Percentiles rank a stretch among this genome's conserved stretches.
Evolutionary conservation across 2,113 vertebrate genomes (phyloP).

Genomic region (Neopipo cinnamomea): DNA sequence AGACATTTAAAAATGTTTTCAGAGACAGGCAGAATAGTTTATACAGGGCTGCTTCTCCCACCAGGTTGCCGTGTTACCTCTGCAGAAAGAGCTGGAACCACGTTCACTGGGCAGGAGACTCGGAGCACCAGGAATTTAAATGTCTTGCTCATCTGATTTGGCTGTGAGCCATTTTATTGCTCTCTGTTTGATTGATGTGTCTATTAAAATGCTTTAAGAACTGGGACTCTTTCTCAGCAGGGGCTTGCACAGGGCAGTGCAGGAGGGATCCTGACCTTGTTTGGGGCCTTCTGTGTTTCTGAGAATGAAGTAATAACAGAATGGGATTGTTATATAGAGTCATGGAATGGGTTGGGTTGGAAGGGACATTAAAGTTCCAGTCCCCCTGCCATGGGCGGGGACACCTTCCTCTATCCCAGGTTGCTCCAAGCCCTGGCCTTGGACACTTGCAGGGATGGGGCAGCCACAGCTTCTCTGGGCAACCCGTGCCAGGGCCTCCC

Average conservation of each 20-base stretch:
- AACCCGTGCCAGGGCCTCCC: not conserved
- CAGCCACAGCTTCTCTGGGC: not conserved
- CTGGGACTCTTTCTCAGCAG: not conserved
- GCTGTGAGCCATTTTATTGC: not conserved
- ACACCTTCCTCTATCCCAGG: not conserved
- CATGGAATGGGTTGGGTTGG: not conserved
- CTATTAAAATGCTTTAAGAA: constrained; percentile 11
- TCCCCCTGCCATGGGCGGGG: not conserved
- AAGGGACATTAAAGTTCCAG: not conserved
- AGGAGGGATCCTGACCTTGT: constrained; percentile 14
- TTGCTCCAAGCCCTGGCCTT: not conserved
- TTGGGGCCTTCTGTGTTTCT: not conserved
- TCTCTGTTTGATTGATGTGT: not conserved
- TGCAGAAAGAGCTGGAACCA: not conserved
- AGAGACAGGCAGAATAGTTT: not conserved
- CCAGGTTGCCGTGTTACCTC: not conserved
- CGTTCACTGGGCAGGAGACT: not conserved
- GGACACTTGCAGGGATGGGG: not conserved
- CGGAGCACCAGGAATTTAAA: not conserved
- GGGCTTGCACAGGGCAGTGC: not conserved
- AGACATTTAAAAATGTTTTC: not conserved
- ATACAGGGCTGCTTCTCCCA: not conserved
- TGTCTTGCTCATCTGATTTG: not conserved
- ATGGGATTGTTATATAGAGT: not conserved
- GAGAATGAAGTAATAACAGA: not conserved